These are phyloP conservation scores for Allolobophora icterica DNA, from an alignment of 2,888 invertebrate genomes.

Conservation along the genomic window DNA sequence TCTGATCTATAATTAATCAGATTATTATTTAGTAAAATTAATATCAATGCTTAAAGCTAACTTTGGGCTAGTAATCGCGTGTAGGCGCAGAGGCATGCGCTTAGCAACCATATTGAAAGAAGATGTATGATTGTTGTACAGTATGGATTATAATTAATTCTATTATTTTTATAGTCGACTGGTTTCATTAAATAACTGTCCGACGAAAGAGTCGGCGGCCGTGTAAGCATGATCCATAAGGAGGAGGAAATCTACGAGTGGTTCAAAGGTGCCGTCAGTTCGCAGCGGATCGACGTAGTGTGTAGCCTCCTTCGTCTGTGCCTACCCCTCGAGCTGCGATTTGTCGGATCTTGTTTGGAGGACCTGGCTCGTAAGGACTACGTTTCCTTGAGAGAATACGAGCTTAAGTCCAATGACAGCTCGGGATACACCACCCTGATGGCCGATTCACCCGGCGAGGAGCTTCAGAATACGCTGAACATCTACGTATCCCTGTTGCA, in stretches of 20 bases:
- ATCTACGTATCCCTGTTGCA: constrained; percentile 86
- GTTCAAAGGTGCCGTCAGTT: constrained; percentile 95
- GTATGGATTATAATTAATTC: constrained; percentile 26
- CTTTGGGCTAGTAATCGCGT: background rate
- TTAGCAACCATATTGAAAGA: constrained; percentile 23
- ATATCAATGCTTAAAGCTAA: background rate
- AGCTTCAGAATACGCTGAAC: constrained; percentile 83
- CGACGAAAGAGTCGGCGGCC: background rate
- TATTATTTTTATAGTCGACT: background rate
- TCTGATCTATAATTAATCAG: no score
- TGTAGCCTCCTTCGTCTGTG: constrained; percentile 95
- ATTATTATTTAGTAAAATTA: background rate
- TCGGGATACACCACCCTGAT: constrained; percentile 67
- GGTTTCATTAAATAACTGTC: background rate
- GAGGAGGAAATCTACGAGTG: constrained; percentile 84
- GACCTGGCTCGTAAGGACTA: constrained; percentile 92
- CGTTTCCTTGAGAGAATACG: constrained; percentile 86
- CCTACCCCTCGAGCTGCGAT: constrained; percentile 92
- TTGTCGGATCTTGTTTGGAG: constrained; percentile 91
- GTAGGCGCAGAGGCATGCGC: background rate
- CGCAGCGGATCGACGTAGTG: constrained; percentile 95
- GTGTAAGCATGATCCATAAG: constrained; percentile 67
- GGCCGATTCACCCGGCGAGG: constrained; percentile 69
- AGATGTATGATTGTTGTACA: constrained; percentile 20
- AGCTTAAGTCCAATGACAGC: constrained; percentile 84